Evolutionary conservation across 2,113 vertebrate species (phyloP).

Genomic region (Siniperca knerii): DNA sequence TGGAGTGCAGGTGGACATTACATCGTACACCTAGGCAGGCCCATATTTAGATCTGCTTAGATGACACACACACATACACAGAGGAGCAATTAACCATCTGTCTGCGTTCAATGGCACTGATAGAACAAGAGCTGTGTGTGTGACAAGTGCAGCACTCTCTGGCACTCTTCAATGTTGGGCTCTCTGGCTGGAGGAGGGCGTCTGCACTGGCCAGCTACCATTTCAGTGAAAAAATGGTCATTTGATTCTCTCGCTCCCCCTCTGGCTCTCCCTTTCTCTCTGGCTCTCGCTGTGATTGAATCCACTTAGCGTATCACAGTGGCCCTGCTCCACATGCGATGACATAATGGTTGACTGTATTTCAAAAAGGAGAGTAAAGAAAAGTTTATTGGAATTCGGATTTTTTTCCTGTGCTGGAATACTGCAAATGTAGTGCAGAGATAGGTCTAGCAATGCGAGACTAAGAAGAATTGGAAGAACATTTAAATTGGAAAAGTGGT

Average conservation of each 20-base stretch:
- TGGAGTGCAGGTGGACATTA: constrained; percentile 38
- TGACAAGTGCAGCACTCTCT: constrained; percentile 48
- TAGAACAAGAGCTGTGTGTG: constrained; percentile 50
- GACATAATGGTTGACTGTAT: constrained; percentile 62
- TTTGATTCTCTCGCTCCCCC: constrained; percentile 41
- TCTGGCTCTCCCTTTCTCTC: constrained; percentile 13
- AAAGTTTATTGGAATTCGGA: constrained; percentile 20
- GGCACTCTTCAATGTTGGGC: constrained; percentile 43
- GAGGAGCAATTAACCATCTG: constrained; percentile 73
- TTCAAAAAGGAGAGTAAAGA: constrained; percentile 44
- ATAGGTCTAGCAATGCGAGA: constrained; percentile 24
- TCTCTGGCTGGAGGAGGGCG: constrained; percentile 58
- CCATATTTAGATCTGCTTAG: constrained; percentile 48
- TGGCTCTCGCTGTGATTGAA: constrained; percentile 59
- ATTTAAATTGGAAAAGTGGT: constrained; percentile 6
- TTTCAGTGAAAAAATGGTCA: constrained; percentile 49
- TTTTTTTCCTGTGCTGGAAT: constrained; percentile 14
- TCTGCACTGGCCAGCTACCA: constrained; percentile 59
- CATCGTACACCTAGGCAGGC: constrained; percentile 18
- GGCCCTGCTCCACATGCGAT: constrained; percentile 51
- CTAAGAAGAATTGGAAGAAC: constrained; percentile 26
- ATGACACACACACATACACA: constrained; percentile 40
- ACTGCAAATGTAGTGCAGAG: not conserved
- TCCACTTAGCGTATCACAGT: constrained; percentile 62
- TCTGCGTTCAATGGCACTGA: constrained; percentile 55